phyloP scores from a whole-genome alignment of 2,888 invertebrate species.

The Pomacea canaliculata region DNA sequence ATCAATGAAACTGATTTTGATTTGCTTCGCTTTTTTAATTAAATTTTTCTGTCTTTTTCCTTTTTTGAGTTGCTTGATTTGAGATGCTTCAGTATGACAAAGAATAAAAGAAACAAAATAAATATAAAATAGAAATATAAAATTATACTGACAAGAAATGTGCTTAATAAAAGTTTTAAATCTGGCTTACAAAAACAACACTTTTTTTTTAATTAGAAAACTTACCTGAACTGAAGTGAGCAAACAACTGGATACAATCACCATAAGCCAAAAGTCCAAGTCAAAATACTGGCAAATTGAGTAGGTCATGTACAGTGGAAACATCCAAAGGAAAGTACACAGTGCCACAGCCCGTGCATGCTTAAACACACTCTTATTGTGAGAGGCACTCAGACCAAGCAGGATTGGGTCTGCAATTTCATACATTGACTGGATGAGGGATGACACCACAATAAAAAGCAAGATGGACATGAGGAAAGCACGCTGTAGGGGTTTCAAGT shows the following conservation, averaged over 20 bases:
- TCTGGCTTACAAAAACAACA: too few relatives aligned
- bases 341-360: constrained; percentile 69
- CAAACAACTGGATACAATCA: constrained; percentile 73
- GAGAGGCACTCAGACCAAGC: constrained; percentile 71
- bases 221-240: constrained; percentile 67
- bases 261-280: constrained; percentile 72
- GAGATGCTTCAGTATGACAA: too few relatives aligned
- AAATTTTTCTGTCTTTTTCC: too few relatives aligned
- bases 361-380: constrained; percentile 63
- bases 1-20: too few relatives aligned
- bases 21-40: too few relatives aligned
- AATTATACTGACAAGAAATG: too few relatives aligned
- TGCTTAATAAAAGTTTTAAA: too few relatives aligned
- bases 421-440: constrained; percentile 74
- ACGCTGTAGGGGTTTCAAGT: constrained; percentile 71
- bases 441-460: constrained; percentile 73
- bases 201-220: neutral
- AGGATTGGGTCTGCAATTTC: constrained; percentile 73
- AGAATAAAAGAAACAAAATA: too few relatives aligned
- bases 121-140: too few relatives aligned
- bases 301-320: constrained; percentile 71
- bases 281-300: constrained; percentile 70
- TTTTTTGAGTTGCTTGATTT: too few relatives aligned
- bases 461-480: constrained; percentile 73
- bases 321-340: constrained; percentile 69